A percentile compares a stretch with the other conserved stretches of the same genome.
phyloP scores from a whole-genome alignment of 2,888 invertebrate species.

The Macrosoma leucophasiata region DNA sequence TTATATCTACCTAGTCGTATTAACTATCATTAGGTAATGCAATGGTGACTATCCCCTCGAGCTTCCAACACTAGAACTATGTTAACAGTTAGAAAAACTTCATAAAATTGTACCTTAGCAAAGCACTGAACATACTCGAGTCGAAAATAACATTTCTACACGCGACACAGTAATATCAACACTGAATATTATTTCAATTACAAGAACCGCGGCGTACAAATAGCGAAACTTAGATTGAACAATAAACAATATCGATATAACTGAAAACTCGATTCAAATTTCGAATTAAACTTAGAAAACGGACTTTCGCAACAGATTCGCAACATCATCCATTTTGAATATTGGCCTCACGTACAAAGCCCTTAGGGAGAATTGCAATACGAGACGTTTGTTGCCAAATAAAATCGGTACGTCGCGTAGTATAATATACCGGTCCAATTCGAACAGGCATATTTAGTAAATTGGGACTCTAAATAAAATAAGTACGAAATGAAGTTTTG shows the following conservation, averaged over 20 bases:
- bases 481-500: constrained; percentile 32
- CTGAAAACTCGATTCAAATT: constrained; percentile 54
- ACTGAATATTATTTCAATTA: too few species aligned
- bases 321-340: constrained; percentile 66
- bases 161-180: too few species aligned
- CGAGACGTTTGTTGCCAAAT: constrained; percentile 50
- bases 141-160: too few species aligned
- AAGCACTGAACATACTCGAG: too few species aligned
- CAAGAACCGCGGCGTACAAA: too few species aligned
- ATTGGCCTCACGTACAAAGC: constrained; percentile 63
- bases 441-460: constrained; percentile 49
- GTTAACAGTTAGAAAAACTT: too few species aligned
- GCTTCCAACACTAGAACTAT: too few species aligned
- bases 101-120: too few species aligned
- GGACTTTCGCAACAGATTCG: constrained; percentile 60
- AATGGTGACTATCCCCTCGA: too few species aligned
- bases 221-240: constrained; percentile 27
- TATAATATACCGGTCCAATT: constrained; percentile 57
- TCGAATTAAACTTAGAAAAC: constrained; percentile 43
- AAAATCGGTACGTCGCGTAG: constrained; percentile 56
- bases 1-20: too few species aligned
- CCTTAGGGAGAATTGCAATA: constrained; percentile 60
- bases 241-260: constrained; percentile 35
- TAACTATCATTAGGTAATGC: too few species aligned
- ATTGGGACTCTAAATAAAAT: constrained; percentile 58